phyloP scores from a whole-genome alignment of 1,140 invertebrate species.

The Aphelinus certus region DNA sequence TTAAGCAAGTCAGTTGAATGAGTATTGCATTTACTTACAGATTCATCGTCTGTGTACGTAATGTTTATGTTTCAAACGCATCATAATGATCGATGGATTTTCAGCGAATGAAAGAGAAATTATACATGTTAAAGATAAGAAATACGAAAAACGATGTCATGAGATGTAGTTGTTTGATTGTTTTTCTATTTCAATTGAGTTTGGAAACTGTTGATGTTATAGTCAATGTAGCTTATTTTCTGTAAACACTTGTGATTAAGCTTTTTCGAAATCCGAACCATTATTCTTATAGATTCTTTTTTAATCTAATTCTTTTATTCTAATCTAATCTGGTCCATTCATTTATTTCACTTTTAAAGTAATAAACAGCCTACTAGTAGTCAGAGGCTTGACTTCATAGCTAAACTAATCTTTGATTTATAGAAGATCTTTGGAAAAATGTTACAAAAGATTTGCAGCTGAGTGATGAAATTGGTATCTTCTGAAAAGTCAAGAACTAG shows the following conservation, averaged over 20 bases:
- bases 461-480: background rate
- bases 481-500: too few species aligned
- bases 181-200: background rate
- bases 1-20: background rate
- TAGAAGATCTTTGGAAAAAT: background rate
- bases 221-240: slow-evolving; percentile 26
- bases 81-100: slow-evolving; percentile 12
- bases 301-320: background rate
- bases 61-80: too few species aligned
- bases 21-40: slow-evolving; percentile 19
- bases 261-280: background rate
- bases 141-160: slow-evolving; percentile 12
- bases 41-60: background rate
- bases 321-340: background rate
- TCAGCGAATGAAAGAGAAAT: slow-evolving; percentile 1
- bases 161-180: slow-evolving; percentile 6
- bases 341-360: slow-evolving; percentile 9
- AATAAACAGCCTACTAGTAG: background rate
- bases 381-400: background rate
- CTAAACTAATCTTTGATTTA: too few species aligned
- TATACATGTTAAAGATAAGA: slow-evolving; percentile 6
- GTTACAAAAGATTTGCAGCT: background rate
- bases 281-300: background rate
- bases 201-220: slow-evolving; percentile 13
- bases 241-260: background rate